Evolutionary conservation across 2,797 vertebrate genomes (phyloP), one percentile per base, ranked within the genome.

Genomic region (Gambelia wislizenii): DNA sequence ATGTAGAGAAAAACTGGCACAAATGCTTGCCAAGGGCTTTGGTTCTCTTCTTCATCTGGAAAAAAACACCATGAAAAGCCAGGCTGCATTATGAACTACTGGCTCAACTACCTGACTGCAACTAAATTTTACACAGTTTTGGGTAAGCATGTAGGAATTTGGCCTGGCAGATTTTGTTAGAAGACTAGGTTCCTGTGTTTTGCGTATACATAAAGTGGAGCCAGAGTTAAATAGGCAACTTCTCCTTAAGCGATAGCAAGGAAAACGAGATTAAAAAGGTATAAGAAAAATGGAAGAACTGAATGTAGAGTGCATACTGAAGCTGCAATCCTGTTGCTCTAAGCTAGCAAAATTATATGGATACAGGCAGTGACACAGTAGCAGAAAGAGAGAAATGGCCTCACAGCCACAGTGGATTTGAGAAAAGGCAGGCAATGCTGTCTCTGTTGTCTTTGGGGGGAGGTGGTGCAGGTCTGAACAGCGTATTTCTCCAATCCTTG

Each of bases 181-280:
- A 82, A 30, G 56, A 27, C 36, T 18, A 36, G 8, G 18, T 44
- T 85, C 70, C 52, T 59, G 49, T 14, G 52, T 54, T 54, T 54
- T 54, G 52, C 52, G n/a, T 59, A 27, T 54, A 61, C 36, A 61
- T 39, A 47, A 42, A 20, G 6, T 25, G 14, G 10, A 61, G 56
- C 14, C 54, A 77, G 74, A 9, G 3, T 18, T 44, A 30, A 22
- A 16, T 12, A 67, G 30, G 9, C 84, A 44, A 30, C 13, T 25
- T 20, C n/a, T n/a, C n/a, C 7, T 56, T 30, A 64, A 56, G n/a
- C 9, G 2, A 33, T 56, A 25, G 25, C 33, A 36, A 78, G 12
- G 56, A 89, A 89, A 90, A 93, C 39, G 27, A 27, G 74, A 25
- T 44, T 10, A 25, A 8, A 3, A 47, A 44, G 27, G 25, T 47